Evolutionary conservation across 2,888 invertebrate genomes (phyloP).

Genomic region (Agrotis exclamationis): DNA sequence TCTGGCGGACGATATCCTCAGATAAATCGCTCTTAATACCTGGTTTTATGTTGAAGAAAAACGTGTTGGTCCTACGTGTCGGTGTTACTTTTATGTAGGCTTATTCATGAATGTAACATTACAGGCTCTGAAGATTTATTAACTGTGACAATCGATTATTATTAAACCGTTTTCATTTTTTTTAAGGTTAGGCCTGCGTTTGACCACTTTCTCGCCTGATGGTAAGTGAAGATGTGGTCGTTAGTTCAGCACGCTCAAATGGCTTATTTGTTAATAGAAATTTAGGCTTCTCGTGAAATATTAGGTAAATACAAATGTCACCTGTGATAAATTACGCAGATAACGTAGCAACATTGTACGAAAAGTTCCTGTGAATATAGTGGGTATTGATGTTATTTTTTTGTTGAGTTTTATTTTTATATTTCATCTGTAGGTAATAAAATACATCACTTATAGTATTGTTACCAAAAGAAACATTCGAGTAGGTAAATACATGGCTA

Average conservation of each 20-base stretch:
- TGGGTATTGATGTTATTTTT: too few relatives aligned
- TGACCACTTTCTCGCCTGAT: too few relatives aligned
- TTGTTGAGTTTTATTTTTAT: too few relatives aligned
- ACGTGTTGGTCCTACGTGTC: conserved; percentile 16
- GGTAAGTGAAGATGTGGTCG: too few relatives aligned
- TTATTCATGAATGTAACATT: neutral
- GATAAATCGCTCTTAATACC: conserved; percentile 18
- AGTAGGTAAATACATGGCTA: conserved; percentile 47
- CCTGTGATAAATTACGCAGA: too few relatives aligned
- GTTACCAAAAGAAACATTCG: conserved; percentile 36
- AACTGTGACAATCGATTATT: neutral
- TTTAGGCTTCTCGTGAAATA: too few relatives aligned
- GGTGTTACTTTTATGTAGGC: conserved; percentile 9
- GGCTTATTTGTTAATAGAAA: too few relatives aligned
- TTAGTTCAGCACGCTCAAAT: too few relatives aligned
- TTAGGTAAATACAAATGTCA: too few relatives aligned
- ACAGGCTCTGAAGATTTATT: neutral
- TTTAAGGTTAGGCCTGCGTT: too few relatives aligned
- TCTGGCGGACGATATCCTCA: conserved; percentile 10
- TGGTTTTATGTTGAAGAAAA: conserved; percentile 29
- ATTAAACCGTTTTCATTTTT: neutral
- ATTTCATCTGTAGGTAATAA: neutral
- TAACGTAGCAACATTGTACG: too few relatives aligned
- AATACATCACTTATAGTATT: neutral
- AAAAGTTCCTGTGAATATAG: too few relatives aligned